These are phyloP conservation scores for Alectoris magna DNA, from an alignment of 2,797 vertebrate genomes.

Conservation along the genomic window DNA sequence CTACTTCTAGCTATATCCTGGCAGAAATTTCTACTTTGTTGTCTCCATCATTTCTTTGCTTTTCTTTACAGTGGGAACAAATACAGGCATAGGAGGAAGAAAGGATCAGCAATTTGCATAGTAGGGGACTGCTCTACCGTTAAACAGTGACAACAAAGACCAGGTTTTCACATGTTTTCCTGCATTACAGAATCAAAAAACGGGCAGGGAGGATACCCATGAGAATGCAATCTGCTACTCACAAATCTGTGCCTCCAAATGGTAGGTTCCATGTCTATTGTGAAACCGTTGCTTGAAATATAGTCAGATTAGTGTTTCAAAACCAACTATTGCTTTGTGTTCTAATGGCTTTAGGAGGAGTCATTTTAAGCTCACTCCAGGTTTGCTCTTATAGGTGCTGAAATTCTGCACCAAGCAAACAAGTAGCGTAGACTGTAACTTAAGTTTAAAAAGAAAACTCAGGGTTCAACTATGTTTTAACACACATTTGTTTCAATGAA, in stretches of 20 bases:
- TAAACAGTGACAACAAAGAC: not conserved
- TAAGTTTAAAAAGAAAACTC: not conserved
- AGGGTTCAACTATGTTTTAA: not conserved
- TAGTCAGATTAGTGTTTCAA: not conserved
- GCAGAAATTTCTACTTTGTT: not conserved
- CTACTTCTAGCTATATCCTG: not conserved
- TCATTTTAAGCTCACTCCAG: not conserved
- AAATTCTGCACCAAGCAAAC: not conserved
- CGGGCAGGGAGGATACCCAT: not conserved
- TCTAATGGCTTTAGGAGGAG: not conserved
- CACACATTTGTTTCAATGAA: not conserved
- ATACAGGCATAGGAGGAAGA: not conserved
- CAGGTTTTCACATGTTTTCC: not conserved
- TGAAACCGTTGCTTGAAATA: not conserved
- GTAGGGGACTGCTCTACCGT: rapidly evolving
- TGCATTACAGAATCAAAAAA: not conserved
- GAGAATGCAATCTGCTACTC: not conserved
- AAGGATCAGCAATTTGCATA: not conserved
- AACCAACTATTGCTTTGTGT: not conserved
- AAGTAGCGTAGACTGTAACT: not conserved
- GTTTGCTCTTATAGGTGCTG: not conserved
- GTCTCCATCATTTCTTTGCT: not conserved
- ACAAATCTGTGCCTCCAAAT: not conserved
- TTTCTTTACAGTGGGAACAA: not conserved
- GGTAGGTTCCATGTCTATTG: not conserved